A percentile compares a stretch with the other conserved stretches of the same genome.
These are phyloP conservation scores for Crax fasciolata DNA, from an alignment of 2,797 vertebrate species.

Conservation along the genomic window DNA sequence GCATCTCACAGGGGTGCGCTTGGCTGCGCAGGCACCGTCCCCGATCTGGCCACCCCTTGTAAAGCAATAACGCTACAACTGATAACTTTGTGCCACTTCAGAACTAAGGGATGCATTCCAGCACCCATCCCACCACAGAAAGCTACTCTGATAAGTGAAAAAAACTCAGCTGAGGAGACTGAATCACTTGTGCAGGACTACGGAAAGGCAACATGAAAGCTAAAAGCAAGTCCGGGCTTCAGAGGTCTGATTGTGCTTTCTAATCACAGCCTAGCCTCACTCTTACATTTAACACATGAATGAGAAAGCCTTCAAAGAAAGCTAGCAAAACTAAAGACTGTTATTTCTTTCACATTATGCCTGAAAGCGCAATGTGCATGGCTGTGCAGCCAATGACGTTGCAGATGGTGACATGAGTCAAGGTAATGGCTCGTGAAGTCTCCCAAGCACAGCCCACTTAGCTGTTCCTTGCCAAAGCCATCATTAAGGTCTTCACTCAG, in stretches of 20 bases:
- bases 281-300: not conserved
- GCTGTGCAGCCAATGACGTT: not conserved
- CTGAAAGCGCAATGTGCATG: not conserved
- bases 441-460: not conserved
- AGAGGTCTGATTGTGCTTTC: not conserved
- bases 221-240: not conserved
- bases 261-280: not conserved
- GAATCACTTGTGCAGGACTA: not conserved
- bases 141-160: not conserved
- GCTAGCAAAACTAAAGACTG: not conserved
- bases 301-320: not conserved
- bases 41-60: not conserved
- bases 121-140: not conserved
- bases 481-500: not conserved
- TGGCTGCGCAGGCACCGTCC: not conserved
- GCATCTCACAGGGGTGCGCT: not conserved
- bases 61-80: not conserved
- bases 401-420: not conserved
- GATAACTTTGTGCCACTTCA: not conserved
- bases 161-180: accelerated
- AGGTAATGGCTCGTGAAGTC: not conserved
- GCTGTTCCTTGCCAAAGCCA: not conserved
- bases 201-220: not conserved
- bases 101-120: not conserved
- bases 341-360: not conserved